Base-by-base conservation (phyloP, 2,888 invertebrate genomes). In the Lasioglossum zephyrum region DNA sequence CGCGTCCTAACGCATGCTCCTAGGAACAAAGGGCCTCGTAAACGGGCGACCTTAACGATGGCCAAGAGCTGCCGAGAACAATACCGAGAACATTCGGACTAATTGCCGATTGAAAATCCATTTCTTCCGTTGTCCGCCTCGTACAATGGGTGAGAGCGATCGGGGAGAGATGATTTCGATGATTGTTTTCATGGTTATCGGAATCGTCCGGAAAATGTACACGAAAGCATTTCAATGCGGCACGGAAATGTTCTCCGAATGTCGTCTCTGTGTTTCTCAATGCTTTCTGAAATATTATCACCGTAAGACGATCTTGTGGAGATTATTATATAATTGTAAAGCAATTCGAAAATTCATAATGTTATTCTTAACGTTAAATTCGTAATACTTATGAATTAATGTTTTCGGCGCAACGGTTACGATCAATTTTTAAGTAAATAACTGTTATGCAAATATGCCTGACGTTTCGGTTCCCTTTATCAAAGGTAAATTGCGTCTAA, bases 1-100 rank as follows among this genome's bases (percentile, higher is more conserved):
- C 69, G 82, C 53, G 72, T 41, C 69, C 69, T 47, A 75, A 78
- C 78, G 78, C 72, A 41, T 26, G 72, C 41, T 22, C 22, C 16
- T 31, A 16, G n/a, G 73, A 70, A 74, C 49, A 69, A 63, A 73
- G 75, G 47, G 44, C 41, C 36, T 60, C 41, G 69, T 69, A 44
- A 72, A 57, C 69, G 72, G 69, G 49, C 75, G 75, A 60, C n/a
- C 31, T 72, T 60, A 70, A 66, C 74, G 66, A 75, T 72, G 47
- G 31, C 60, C 36, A 26, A 74, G 39, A 70, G 16, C n/a, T n/a
- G 57, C 16, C 31, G n/a, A 18, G 41, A 41, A 49, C 73, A 73
- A 57, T 73, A 69, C 36, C 26, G 39, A 26, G 47, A 44, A 22
- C 44, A 18, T 60, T 63, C 4, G 70, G 53, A 53, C 73, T 73